A percentile compares a stretch with the other conserved stretches of the same genome.
Conservation (phyloP, 2,113 vertebrate species). For the Hippocampus guttulatus region DNA sequence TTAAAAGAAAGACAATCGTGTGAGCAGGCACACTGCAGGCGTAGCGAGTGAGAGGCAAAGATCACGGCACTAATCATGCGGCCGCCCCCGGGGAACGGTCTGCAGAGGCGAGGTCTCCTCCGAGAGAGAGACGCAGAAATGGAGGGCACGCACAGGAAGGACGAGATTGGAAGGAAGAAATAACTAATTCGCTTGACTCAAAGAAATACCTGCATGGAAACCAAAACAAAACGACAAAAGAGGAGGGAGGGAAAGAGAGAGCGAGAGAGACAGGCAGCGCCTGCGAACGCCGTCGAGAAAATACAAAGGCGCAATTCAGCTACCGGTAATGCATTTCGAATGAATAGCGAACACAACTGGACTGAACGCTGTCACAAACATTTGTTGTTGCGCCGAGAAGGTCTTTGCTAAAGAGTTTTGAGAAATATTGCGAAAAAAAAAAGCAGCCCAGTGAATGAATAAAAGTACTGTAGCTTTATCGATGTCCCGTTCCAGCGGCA, state of each 20-base stretch:
- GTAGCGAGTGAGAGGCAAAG: constrained; percentile 9
- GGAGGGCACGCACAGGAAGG: constrained; percentile 23
- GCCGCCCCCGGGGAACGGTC: constrained; percentile 46
- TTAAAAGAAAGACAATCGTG: constrained; percentile 11
- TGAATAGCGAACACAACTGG: constrained; percentile 79
- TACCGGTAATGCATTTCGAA: constrained; percentile 82
- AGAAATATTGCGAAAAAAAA: constrained; percentile 87
- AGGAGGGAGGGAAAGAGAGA: not conserved
- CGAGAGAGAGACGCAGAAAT: constrained; percentile 47
- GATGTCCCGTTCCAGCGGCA: constrained; percentile 87
- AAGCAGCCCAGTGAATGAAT: constrained; percentile 95
- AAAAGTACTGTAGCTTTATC: constrained; percentile 89
- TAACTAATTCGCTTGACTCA: constrained; percentile 32
- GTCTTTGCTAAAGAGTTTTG: constrained; percentile 90
- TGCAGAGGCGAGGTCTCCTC: constrained; percentile 54
- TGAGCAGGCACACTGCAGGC: constrained; percentile 36
- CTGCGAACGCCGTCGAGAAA: constrained; percentile 46
- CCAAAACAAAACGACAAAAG: constrained; percentile 29
- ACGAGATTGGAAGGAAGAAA: constrained; percentile 7
- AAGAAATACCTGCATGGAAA: constrained; percentile 16
- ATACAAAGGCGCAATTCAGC: constrained; percentile 79
- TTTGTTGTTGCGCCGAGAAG: constrained; percentile 75
- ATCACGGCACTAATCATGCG: constrained; percentile 64
- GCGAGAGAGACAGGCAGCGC: constrained; percentile 17
- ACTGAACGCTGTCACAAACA: constrained; percentile 96